These are phyloP conservation scores for Euphydryas editha DNA, from an alignment of 2,888 invertebrate species.

Conservation along the genomic window DNA sequence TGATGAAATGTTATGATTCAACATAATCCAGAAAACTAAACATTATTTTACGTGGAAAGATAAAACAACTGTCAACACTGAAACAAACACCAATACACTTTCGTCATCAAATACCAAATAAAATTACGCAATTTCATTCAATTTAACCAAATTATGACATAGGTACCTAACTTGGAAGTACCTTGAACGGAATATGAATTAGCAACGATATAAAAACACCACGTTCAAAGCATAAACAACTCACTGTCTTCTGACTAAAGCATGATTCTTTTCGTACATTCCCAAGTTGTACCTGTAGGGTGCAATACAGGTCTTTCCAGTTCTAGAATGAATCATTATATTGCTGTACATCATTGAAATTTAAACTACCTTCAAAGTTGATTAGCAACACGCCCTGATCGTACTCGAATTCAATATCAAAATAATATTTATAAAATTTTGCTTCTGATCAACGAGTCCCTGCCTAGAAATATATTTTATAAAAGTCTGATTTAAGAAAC, in stretches of 20 bases:
- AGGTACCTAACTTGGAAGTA: background rate
- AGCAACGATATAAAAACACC: conserved; percentile 8
- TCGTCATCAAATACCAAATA: background rate
- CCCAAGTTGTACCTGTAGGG: conserved; percentile 12
- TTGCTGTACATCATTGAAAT: conserved; percentile 8
- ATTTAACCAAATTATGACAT: conserved; percentile 7
- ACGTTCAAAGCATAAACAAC: conserved; percentile 4
- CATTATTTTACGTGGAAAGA: background rate
- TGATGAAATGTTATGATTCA: no score
- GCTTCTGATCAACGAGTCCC: no score
- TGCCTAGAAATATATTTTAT: no score
- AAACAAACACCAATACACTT: background rate
- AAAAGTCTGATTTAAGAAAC: no score
- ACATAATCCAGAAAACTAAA: background rate
- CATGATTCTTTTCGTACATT: conserved; percentile 3
- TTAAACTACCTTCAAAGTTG: background rate
- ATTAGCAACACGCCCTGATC: background rate
- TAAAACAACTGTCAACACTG: background rate
- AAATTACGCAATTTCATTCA: background rate
- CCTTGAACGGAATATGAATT: conserved; percentile 6
- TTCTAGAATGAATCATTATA: conserved; percentile 14
- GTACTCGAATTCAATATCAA: background rate
- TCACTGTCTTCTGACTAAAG: background rate
- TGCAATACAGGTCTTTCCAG: conserved; percentile 25
- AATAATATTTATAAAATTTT: background rate